Evolutionary conservation across 1,140 invertebrate genomes (phyloP).

Genomic region (Globodera ellingtonae): DNA sequence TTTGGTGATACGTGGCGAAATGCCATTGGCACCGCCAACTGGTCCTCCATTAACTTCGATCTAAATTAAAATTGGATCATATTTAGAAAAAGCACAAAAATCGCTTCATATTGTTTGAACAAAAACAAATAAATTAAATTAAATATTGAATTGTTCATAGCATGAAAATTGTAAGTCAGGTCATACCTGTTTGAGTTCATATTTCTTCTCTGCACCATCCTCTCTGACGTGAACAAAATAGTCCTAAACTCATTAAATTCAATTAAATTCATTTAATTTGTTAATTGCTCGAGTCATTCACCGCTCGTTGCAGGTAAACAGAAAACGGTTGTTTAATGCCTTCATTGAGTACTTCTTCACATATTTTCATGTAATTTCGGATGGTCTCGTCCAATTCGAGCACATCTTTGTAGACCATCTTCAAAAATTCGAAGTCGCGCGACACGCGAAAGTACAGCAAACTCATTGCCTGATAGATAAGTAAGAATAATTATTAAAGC

Average conservation of each 20-base stretch:
- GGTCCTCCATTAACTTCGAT: conserved; percentile 95
- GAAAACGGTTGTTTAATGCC: conserved; percentile 49
- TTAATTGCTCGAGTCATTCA: conserved; percentile 16
- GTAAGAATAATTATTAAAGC: too few species aligned
- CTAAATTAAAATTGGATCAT: conserved; percentile 65
- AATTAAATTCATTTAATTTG: neutral
- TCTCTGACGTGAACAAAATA: conserved; percentile 48
- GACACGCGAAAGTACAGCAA: conserved; percentile 61
- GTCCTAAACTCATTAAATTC: conserved; percentile 29
- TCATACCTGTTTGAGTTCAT: conserved; percentile 55
- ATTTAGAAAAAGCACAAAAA: too few species aligned
- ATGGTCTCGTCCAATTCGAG: conserved; percentile 62
- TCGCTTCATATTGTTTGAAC: too few species aligned
- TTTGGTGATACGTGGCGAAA: conserved; percentile 72
- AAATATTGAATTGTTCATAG: too few species aligned
- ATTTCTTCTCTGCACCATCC: conserved; percentile 13
- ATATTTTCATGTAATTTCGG: conserved; percentile 53
- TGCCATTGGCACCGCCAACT: conserved; percentile 82
- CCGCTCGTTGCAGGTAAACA: conserved; percentile 60
- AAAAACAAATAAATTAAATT: too few species aligned
- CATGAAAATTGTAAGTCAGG: too few species aligned
- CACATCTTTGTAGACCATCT: conserved; percentile 55
- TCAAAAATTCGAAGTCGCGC: conserved; percentile 61
- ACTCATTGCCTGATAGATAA: conserved; percentile 48
- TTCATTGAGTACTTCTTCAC: conserved; percentile 42